Evolutionary conservation across 1,140 invertebrate genomes (phyloP), one percentile per base, ranked within the genome.

Genomic region (Zophobas morio): DNA sequence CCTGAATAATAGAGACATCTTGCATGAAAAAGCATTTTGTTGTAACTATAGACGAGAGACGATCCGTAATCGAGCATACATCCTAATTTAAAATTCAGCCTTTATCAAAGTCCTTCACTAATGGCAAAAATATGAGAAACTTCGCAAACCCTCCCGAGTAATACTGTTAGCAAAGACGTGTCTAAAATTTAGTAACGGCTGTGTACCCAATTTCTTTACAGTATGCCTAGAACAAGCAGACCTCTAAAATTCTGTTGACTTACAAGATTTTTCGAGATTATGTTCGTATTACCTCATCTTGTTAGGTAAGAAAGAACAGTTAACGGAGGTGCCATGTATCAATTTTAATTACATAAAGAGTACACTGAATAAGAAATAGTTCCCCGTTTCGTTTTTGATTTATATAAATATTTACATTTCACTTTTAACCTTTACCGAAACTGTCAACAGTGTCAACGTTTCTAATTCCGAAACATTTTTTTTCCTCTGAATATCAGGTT

Each of bases 101-200:
- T 4, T 4, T 8, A 46, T 4, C 42, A 8, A 46, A 46, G 8
- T 3, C 20, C 8, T 46, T 46, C 8, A 46, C 8, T 46, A 46
- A 46, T 46, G 42, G 42, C 3, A 4, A 46, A 46, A 46, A 46
- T 46, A 46, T 46, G 42, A 46, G 8, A 46, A 46, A 8, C 8
- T 46, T 46, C 42, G 42, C 8, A 3, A 8, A 8, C 8, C 42
- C 8, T 4, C 42, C 42, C 42, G 42, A 46, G 3, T 46, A 46
- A 60, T n/a, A 56, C 53, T 56, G 54, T 56, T 56, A 35, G 54
- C 33, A 60, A 32, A 60, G 4, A 60, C 56, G 56, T 60, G 56
- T 37, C 56, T 35, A 37, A 37, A 60, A 35, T 60, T 36, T 37
- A 60, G 56, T 36, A 36, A 60, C 5, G 35, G 56, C 37, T 60